Evolutionary conservation across 2,113 vertebrate species (phyloP), one percentile per base, ranked within the genome.

Genomic region (Psammodynastes pulverulentus): DNA sequence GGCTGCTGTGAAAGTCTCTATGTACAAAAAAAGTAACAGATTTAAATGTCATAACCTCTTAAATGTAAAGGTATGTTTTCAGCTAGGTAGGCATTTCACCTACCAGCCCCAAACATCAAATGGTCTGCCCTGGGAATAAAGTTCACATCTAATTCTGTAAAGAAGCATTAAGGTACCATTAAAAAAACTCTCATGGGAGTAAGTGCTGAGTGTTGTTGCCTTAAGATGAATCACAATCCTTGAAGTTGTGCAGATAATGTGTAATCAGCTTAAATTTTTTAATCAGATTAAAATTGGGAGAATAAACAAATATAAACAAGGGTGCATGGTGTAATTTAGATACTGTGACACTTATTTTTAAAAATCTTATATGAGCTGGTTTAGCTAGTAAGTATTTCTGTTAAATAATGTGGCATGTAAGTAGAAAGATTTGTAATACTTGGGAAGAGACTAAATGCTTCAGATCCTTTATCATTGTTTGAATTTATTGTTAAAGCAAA

Each of bases 151-250:
- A 62, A 34, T 13, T 94, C 88, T 17, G 87, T 58, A 24, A 88
- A 88, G 85, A 88, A 49, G 34, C 45, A n/a, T 90, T 90, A 92
- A 86, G 89, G 15, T 86, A 89, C 53, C 89, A 39, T 26, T 43
- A 86, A 92, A 87, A 48, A 43, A 58, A 3, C 15, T 95, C 94
- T 90, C 52, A 90, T 79, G 88, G 72, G 29, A 96, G 93, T 89
- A 95, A 86, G 92, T 84, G 43, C 86, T 88, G 85, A 84, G 24
- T 34, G 84, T 88, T 89, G 86, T 29, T 1, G 19, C 91, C 34
- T 90, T 91, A 93, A 89, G 92, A 84, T 89, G 84, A 94, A 90
- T 26, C 9, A 29, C 56, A 88, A 84, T 51, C 79, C 51, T 89
- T 89, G 17, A 34, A 94, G 49, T 0, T 86, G 15, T 54, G 92